Base-by-base conservation (phyloP, 2,113 vertebrate genomes). In the Thryonomys swinderianus region DNA sequence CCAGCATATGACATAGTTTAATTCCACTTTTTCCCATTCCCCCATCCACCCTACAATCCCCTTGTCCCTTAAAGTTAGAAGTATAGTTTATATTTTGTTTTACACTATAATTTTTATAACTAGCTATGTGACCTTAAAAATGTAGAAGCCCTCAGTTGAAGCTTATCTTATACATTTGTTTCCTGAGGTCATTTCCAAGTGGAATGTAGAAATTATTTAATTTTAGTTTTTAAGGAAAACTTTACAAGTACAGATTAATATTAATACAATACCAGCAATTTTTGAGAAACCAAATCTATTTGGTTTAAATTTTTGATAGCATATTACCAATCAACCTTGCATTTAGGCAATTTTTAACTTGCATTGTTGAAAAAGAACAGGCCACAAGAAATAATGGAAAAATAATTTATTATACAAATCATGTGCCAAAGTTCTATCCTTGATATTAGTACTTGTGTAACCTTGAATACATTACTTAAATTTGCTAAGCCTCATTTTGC, bases 381-480 rank as follows among this genome's bases (percentile, higher is more conserved):
- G 62, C 1, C 13, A 62, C 20, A 74, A 48, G 10, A 8, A 88
- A 82, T 79, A 95, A 81, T 55, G 25, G 4, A 21, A 30, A 74
- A 85, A 66, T 13, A 45, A 78, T 82, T 82, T 89, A 66, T 81
- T 91, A 87, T 59, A 59, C 57, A 91, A 93, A 81, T 81, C 23
- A 66, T 32, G 13, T 81, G 25, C 4, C 17, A 93, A 18, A 85
- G 7, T 81, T 94, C 57, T 21, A 64, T 53, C 8, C 1, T 90
- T 7, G 8, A 13, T 74, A 17, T 90, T 85, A 81, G 69, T n/a
- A 69, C n/a, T 57, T 57, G 69, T 71, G 2, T 71, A 80, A 76
- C 14, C 20, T 64, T 90, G n/a, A 83, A 57, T 69, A n/a, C 4
- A 57, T 53, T 83, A 61, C 18, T 93, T 93, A 53, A 92, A 86